phyloP scores from a whole-genome alignment of 2,113 vertebrate species.

The Urocitellus parryii region DNA sequence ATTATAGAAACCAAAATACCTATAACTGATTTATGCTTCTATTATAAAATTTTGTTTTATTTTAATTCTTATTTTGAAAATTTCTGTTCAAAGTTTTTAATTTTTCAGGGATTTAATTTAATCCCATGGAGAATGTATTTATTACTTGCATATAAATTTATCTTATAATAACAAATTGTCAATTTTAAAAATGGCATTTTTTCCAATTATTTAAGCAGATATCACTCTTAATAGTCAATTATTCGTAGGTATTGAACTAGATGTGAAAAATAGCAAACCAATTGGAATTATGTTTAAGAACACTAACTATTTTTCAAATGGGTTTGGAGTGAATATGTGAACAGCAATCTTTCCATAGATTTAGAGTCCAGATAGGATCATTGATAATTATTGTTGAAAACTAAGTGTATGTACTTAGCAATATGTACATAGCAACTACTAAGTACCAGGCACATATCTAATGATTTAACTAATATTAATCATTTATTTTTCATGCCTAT shows the following conservation, averaged over 20 bases:
- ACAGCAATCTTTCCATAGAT: not conserved
- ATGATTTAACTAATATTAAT: not conserved
- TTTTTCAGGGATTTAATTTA: not conserved
- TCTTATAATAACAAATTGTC: not conserved
- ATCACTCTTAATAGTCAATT: not conserved
- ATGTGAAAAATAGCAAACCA: not conserved
- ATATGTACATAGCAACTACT: not conserved
- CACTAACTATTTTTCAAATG: not conserved
- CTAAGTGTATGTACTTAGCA: not conserved
- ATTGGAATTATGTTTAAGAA: not conserved
- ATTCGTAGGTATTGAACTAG: not conserved
- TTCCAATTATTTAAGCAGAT: constrained; percentile 14
- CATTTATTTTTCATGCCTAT: not conserved
- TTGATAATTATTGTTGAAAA: not conserved
- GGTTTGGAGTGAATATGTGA: rapidly evolving
- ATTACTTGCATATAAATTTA: not conserved
- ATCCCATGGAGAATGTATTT: not conserved
- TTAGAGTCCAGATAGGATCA: not conserved
- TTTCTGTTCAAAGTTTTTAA: not conserved
- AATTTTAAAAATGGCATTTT: not conserved
- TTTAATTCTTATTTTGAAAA: not conserved
- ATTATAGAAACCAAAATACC: not conserved
- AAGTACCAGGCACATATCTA: not conserved
- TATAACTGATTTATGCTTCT: not conserved
- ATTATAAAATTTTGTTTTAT: constrained; percentile 8